Conservation (phyloP, 2,113 vertebrate species). For the Zosterops hypoxanthus region DNA sequence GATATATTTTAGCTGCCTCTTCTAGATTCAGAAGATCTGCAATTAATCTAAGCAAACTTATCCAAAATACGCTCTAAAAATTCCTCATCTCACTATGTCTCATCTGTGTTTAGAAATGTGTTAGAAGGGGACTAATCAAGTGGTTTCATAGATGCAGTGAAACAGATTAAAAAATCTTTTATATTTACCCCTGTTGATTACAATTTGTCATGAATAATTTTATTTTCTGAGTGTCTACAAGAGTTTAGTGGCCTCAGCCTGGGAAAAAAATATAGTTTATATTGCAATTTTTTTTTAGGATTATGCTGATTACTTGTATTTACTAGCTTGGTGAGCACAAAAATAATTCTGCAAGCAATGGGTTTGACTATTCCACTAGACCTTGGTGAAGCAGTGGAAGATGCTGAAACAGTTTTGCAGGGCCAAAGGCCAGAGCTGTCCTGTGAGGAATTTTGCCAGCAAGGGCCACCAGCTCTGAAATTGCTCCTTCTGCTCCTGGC, state of each 20-base stretch:
- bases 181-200: neutral
- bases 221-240: neutral
- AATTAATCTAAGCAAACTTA: conserved; percentile 10
- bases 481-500: neutral
- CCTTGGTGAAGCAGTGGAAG: neutral
- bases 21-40: neutral
- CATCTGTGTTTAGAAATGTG: neutral
- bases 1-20: conserved; percentile 11
- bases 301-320: neutral
- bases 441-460: neutral
- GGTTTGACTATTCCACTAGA: neutral
- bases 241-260: neutral
- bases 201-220: neutral
- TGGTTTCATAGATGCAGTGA: neutral
- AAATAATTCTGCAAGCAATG: neutral
- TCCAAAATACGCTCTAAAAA: neutral
- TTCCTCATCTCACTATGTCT: neutral
- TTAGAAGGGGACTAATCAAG: conserved; percentile 19
- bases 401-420: neutral
- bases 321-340: neutral
- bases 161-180: neutral
- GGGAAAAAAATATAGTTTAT: neutral
- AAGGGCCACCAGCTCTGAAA: neutral
- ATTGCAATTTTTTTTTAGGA: neutral
- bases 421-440: neutral